Evolutionary conservation across 2,888 invertebrate species (phyloP), one percentile per base, ranked within the genome.

Genomic region (Tuta absoluta): DNA sequence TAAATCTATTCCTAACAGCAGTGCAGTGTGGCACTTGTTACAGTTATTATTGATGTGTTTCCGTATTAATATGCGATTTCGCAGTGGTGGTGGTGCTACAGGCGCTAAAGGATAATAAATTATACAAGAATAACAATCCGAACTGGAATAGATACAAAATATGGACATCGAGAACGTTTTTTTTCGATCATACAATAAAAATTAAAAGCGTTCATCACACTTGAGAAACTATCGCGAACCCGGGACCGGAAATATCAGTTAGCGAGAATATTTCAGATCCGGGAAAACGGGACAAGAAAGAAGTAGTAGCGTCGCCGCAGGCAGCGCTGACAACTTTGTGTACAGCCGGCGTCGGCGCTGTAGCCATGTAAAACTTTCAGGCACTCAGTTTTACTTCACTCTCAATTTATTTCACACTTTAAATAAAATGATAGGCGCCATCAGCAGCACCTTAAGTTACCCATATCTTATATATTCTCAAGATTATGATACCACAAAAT

Each of bases 351-450:
- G 76, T 69, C 72, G 70, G 67, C 69, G 62, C 65, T 69, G 69
- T 56, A 49, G 66, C 71, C 74, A 71, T 79, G 80, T 78, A 72
- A 72, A 86, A 87, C 81, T 87, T 88, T 82, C 72, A 79, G 73
- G 76, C 80, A 81, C 78, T 82, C 78, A 77, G 80, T 84, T 87
- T 87, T 86, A 85, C 85, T 87, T 82, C 80, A 82, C 81, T 83
- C 79, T 77, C 80, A 82, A 86, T 86, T 86, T 86, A 82, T 82
- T 72, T 70, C 67, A 69, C 70, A 71, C 72, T 71, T 56, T 53
- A 23, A 63, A 58, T 58, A 24, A 58, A 11, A 58, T 63, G 33
- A 62, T 49, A 62, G 28, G 21, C 21, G 4, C n/a, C 2, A 41
- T 5, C n/a, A 3, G 41, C 41, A 41, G n/a, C 2, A 41, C 41